Conservation (phyloP, 1,140 invertebrate genomes). For the Magallana angulata region DNA sequence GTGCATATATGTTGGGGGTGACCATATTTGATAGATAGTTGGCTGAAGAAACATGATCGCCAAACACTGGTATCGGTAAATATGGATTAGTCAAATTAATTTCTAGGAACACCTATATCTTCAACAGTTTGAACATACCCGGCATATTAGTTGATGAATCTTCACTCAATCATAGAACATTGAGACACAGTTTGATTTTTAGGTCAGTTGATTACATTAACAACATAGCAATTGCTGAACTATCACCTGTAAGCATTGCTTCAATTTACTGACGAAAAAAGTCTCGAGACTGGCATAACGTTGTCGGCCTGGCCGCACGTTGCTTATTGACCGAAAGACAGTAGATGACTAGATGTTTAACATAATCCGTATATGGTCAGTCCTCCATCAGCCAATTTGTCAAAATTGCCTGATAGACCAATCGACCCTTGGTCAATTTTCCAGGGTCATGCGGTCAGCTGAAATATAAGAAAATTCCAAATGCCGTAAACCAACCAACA, state of each 20-base stretch:
- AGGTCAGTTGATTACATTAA: no score
- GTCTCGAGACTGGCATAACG: not conserved
- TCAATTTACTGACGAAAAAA: slow-evolving; percentile 4
- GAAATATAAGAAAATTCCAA: not conserved
- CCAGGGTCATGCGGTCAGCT: not conserved
- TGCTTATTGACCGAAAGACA: not conserved
- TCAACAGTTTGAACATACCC: no score
- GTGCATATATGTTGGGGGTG: no score
- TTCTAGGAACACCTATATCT: no score
- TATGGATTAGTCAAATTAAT: no score
- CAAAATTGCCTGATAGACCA: slow-evolving; percentile 2
- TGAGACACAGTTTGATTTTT: no score
- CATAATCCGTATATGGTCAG: not conserved
- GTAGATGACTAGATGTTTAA: slow-evolving; percentile 2
- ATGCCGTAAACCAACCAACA: not conserved
- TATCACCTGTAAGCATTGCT: not conserved
- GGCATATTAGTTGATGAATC: no score
- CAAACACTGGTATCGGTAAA: no score
- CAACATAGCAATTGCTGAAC: not conserved
- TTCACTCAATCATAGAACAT: no score
- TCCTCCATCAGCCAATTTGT: not conserved
- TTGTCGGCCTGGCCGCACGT: not conserved
- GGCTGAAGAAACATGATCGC: no score
- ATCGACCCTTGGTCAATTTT: slow-evolving; percentile 5
- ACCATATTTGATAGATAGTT: no score